Conservation (phyloP, 2,113 vertebrate species). For the Oryctolagus cuniculus region mOryCun1.1 NC_091436.1:145111001-145111500, state of each 20-base stretch:
- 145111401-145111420: neutral
- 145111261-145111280: neutral
- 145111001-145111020: neutral
- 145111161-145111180: conserved; percentile 3
- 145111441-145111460: neutral
- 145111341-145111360: neutral
- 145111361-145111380: neutral
- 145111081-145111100: neutral
- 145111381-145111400: neutral
- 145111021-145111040: too few species aligned
- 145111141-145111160: conserved; percentile 38
- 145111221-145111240: neutral
- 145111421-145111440: conserved; percentile 33
- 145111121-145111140: neutral
- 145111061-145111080: neutral
- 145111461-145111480: neutral
- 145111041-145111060: rapidly evolving
- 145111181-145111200: conserved; percentile 34
- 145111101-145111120: conserved; percentile 16
- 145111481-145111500: neutral
- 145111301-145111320: neutral
- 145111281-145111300: neutral
- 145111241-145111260: neutral
- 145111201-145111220: conserved; percentile 11
- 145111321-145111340: neutral